Conservation (phyloP, 2,113 vertebrate species). For the Spheniscus mendiculus region DNA sequence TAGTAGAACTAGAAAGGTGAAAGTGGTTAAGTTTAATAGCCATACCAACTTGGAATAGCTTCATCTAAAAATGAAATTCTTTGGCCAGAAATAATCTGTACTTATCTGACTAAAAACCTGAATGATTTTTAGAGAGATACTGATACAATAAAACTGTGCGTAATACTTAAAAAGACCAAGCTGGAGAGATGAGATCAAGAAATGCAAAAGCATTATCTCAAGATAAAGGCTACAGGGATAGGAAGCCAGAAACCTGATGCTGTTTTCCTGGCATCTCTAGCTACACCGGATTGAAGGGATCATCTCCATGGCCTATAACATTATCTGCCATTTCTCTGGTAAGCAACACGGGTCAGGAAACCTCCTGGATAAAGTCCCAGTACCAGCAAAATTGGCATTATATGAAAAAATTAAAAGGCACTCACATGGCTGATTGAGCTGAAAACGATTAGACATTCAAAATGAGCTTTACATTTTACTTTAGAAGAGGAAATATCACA, state of each 20-base stretch:
- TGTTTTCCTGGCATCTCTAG: neutral
- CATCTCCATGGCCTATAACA: neutral
- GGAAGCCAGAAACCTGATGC: neutral
- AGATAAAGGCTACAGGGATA: neutral
- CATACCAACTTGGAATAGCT: neutral
- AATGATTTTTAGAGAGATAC: neutral
- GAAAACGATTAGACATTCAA: neutral
- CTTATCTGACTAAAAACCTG: neutral
- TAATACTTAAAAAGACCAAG: neutral
- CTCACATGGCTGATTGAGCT: neutral
- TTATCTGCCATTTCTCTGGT: neutral
- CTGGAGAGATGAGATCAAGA: neutral
- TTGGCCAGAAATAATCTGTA: neutral
- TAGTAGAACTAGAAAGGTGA: neutral
- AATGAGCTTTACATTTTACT: neutral
- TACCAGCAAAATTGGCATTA: neutral
- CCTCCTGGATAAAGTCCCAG: neutral
- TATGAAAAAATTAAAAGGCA: slow-evolving; percentile 44
- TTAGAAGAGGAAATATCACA: neutral
- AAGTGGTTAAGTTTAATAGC: neutral
- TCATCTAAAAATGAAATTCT: neutral
- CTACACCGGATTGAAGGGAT: neutral
- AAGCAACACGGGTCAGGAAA: neutral
- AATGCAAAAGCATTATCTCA: neutral
- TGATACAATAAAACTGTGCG: neutral